phyloP scores from a whole-genome alignment of 2,888 invertebrate species.

The Hirtodrosophila trivittata region DNA sequence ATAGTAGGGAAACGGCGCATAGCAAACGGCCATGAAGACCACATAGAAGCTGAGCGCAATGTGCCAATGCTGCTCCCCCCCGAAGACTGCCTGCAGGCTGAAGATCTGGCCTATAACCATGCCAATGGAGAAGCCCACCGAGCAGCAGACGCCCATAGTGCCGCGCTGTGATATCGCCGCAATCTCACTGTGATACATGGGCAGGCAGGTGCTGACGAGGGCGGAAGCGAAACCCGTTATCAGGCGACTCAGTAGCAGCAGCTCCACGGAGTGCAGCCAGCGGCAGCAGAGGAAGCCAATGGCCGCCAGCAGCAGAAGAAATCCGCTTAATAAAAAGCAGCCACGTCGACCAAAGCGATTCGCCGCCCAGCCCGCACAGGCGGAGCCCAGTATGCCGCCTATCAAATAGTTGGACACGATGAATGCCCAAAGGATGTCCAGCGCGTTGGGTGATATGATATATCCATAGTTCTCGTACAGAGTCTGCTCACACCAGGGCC shows the following conservation, averaged over 20 bases:
- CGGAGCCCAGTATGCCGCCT: constrained; percentile 94
- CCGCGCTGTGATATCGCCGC: constrained; percentile 91
- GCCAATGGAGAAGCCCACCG: constrained; percentile 84
- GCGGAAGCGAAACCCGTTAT: constrained; percentile 91
- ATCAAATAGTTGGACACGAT: constrained; percentile 95
- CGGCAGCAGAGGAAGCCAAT: constrained; percentile 88
- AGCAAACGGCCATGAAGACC: constrained; percentile 87
- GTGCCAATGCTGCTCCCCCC: constrained; percentile 90
- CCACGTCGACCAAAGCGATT: constrained; percentile 88
- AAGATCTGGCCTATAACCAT: constrained; percentile 81
- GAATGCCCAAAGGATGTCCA: constrained; percentile 90
- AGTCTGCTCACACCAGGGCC: constrained; percentile 89
- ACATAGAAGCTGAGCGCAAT: constrained; percentile 89
- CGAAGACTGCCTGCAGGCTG: constrained; percentile 79
- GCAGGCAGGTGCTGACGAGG: constrained; percentile 92
- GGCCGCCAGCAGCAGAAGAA: constrained; percentile 88
- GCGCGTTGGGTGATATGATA: constrained; percentile 43
- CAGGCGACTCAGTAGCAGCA: constrained; percentile 90
- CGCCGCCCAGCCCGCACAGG: constrained; percentile 88
- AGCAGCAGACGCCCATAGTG: constrained; percentile 89
- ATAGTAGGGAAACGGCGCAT: constrained; percentile 87
- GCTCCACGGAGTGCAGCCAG: constrained; percentile 88
- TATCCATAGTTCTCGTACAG: constrained; percentile 85
- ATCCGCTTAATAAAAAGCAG: constrained; percentile 88
- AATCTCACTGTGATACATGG: constrained; percentile 95